A percentile compares a stretch with the other conserved stretches of the same genome.
Conservation (phyloP, 2,888 invertebrate species). For the Pristionchus japonicus region DNA sequence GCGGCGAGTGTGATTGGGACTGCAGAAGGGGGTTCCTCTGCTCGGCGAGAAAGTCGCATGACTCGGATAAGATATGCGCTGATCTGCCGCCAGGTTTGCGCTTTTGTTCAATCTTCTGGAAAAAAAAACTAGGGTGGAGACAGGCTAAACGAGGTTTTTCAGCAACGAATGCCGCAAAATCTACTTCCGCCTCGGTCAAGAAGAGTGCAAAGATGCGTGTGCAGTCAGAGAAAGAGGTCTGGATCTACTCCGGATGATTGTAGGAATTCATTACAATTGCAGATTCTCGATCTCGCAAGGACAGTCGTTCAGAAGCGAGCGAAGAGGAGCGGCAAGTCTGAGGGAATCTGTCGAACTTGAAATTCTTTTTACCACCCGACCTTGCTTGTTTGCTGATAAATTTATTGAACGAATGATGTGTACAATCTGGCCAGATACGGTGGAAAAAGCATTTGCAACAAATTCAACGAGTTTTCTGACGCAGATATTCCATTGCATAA, state of each 20-base stretch:
- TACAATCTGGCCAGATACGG: no score
- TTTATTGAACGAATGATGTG: no score
- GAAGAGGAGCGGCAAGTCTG: neutral
- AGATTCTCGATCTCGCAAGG: neutral
- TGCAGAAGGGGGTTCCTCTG: constrained; percentile 28
- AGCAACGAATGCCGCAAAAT: no score
- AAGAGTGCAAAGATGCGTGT: no score
- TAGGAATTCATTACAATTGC: neutral
- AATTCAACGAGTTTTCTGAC: no score
- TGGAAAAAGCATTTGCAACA: no score
- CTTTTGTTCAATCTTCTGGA: no score
- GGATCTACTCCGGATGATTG: neutral
- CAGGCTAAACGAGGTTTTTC: no score
- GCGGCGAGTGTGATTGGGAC: constrained; percentile 5
- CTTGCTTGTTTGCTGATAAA: neutral
- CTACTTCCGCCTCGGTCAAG: no score
- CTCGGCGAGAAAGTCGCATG: constrained; percentile 13
- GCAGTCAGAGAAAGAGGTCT: neutral
- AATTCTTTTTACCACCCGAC: no score
- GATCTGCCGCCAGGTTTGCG: constrained; percentile 20
- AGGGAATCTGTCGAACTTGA: constrained; percentile 12
- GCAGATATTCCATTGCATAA: no score
- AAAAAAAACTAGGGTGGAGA: no score
- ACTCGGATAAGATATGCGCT: neutral
- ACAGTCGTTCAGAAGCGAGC: neutral